Conservation (phyloP, 2,797 vertebrate species). For the Molossus alvarezi region DNA sequence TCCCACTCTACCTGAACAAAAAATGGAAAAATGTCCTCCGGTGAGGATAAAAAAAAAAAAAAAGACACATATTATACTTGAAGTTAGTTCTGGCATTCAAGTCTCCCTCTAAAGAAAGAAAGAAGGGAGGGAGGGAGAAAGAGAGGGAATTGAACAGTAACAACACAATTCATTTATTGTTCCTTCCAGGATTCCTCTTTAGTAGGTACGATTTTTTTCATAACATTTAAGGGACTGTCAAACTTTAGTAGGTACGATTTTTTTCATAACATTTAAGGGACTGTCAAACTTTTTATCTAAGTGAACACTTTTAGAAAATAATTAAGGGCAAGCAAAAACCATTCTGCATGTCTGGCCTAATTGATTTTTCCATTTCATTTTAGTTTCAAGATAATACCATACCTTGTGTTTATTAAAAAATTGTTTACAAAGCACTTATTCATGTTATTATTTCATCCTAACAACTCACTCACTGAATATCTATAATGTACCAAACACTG, state of each 20-base stretch:
- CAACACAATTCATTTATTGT: slow-evolving; percentile 3
- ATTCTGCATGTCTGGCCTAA: background rate
- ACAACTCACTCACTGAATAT: slow-evolving; percentile 12
- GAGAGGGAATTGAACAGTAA: slow-evolving; percentile 8
- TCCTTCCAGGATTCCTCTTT: slow-evolving; percentile 21
- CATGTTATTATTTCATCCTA: slow-evolving; percentile 51
- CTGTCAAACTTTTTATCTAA: slow-evolving; percentile 35
- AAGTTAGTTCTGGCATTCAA: slow-evolving; percentile 56
- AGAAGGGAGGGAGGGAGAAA: background rate
- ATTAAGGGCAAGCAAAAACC: slow-evolving; percentile 47
- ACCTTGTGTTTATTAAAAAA: slow-evolving; percentile 63
- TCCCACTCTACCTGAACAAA: too few species aligned
- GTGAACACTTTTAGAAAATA: slow-evolving; percentile 55
- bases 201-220: slow-evolving; percentile 1
- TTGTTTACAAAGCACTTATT: slow-evolving; percentile 50
- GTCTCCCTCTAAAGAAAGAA: background rate
- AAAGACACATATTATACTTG: slow-evolving; percentile 21
- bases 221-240: slow-evolving; percentile 36
- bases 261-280: slow-evolving; percentile 44
- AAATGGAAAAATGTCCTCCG: too few species aligned
- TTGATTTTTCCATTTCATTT: slow-evolving; percentile 22
- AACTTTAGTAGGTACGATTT: slow-evolving; percentile 42
- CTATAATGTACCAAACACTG: slow-evolving; percentile 31
- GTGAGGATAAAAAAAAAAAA: background rate
- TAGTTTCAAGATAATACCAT: slow-evolving; percentile 50